Evolutionary conservation across 2,888 invertebrate genomes (phyloP).

Genomic region (Drosophila yooni): DNA sequence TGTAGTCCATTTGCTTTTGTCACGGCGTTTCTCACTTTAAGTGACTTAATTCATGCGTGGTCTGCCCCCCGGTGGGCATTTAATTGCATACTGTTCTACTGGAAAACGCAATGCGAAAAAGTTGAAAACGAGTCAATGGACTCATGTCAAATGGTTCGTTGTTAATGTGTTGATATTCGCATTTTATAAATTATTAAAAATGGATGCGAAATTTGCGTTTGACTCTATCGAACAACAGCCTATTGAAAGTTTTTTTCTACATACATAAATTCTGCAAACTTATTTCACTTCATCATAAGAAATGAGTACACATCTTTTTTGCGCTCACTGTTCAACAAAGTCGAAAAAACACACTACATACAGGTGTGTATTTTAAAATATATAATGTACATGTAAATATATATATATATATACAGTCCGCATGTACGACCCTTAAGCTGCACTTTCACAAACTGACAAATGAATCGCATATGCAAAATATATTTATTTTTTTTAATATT

Average conservation of each 20-base stretch:
- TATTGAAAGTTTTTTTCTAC: neutral
- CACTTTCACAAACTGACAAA: constrained; percentile 28
- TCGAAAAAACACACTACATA: neutral
- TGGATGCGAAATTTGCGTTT: constrained; percentile 14
- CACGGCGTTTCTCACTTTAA: constrained; percentile 45
- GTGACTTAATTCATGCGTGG: constrained; percentile 52
- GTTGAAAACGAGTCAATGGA: constrained; percentile 15
- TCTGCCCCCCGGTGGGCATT: constrained; percentile 21
- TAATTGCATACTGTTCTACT: constrained; percentile 49
- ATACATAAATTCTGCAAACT: neutral
- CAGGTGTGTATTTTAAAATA: constrained; percentile 4
- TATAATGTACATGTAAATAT: neutral
- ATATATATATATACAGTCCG: neutral
- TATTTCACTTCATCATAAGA: constrained; percentile 15
- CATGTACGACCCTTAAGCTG: constrained; percentile 15
- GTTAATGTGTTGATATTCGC: constrained; percentile 51
- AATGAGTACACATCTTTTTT: constrained; percentile 16
- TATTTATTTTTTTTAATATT: constrained; percentile 15
- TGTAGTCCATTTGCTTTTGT: constrained; percentile 24
- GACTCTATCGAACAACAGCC: neutral
- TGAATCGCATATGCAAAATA: constrained; percentile 9
- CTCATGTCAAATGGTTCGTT: constrained; percentile 34
- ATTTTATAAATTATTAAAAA: constrained; percentile 41
- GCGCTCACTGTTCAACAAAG: neutral
- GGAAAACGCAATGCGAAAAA: neutral